Evolutionary conservation across 2,113 vertebrate genomes (phyloP).

Genomic region (Marmota monax): DNA sequence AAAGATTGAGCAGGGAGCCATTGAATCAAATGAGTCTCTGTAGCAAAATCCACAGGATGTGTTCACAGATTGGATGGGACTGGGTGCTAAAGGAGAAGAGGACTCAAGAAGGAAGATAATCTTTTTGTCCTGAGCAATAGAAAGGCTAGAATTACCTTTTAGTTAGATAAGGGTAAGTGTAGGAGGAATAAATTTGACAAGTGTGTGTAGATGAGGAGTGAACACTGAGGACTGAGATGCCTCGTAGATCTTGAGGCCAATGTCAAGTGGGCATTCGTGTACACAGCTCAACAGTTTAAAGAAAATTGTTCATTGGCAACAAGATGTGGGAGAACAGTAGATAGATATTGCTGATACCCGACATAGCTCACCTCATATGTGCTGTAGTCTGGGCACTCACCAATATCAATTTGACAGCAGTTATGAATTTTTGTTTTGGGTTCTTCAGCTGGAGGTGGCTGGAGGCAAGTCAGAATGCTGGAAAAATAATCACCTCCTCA

Average conservation of each 20-base stretch:
- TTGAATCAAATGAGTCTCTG: too few relatives aligned
- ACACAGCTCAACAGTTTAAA: background rate
- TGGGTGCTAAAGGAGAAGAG: background rate
- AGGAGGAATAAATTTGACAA: background rate
- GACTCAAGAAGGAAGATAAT: too few relatives aligned
- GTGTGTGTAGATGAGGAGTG: background rate
- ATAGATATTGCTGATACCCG: rapidly evolving
- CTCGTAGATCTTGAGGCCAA: background rate
- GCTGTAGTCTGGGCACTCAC: rapidly evolving
- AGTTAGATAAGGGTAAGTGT: background rate
- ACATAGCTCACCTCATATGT: background rate
- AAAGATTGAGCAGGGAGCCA: rapidly evolving
- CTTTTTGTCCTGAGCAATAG: background rate
- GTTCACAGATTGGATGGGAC: too few relatives aligned
- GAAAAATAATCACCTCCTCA: background rate
- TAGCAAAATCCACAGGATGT: too few relatives aligned
- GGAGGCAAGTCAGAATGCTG: background rate
- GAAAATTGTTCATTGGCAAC: background rate
- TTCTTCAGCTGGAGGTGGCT: background rate
- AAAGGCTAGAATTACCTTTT: background rate
- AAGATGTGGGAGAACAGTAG: background rate
- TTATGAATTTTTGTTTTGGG: background rate
- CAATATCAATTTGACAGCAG: background rate
- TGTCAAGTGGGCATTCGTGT: background rate
- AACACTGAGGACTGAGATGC: background rate